Conservation (phyloP, 2,888 invertebrate genomes). For the Smittia aterrima region DNA sequence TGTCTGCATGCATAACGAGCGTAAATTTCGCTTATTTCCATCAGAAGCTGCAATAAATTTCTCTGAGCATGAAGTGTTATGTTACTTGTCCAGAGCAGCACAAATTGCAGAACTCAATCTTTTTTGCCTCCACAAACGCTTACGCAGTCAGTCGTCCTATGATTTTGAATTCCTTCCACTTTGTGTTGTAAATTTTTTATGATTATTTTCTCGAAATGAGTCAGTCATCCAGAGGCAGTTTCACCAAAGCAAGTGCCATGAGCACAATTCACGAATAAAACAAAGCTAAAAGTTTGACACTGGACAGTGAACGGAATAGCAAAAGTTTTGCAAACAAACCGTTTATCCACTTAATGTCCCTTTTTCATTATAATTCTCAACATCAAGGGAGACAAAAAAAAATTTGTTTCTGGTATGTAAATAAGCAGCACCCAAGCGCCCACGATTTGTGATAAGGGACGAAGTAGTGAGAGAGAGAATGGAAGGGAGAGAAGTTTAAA, state of each 20-base stretch:
- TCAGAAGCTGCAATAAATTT: not conserved
- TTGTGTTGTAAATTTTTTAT: conserved; percentile 24
- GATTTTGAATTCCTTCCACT: not conserved
- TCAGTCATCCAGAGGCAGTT: not conserved
- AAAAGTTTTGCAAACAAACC: not conserved
- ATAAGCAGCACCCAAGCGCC: not conserved
- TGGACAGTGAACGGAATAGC: not conserved
- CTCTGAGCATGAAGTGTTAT: not conserved
- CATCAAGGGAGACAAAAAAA: not conserved
- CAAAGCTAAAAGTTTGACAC: not conserved
- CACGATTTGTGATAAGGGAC: not conserved
- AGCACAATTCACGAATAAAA: not conserved
- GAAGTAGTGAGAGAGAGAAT: too few species aligned
- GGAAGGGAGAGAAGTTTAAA: not conserved
- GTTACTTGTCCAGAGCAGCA: not conserved
- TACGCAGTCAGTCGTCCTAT: not conserved
- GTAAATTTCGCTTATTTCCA: conserved; percentile 23
- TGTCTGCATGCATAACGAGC: conserved; percentile 3
- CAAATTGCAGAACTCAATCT: not conserved
- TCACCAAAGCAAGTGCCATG: not conserved
- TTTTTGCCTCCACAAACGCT: not conserved
- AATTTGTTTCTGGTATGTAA: conserved; percentile 11
- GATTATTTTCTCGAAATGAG: conserved; percentile 11
- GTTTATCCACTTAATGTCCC: conserved; percentile 23
- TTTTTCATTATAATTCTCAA: not conserved